Evolutionary conservation across 2,113 vertebrate genomes (phyloP).

Genomic region (Polypterus bichir): DNA sequence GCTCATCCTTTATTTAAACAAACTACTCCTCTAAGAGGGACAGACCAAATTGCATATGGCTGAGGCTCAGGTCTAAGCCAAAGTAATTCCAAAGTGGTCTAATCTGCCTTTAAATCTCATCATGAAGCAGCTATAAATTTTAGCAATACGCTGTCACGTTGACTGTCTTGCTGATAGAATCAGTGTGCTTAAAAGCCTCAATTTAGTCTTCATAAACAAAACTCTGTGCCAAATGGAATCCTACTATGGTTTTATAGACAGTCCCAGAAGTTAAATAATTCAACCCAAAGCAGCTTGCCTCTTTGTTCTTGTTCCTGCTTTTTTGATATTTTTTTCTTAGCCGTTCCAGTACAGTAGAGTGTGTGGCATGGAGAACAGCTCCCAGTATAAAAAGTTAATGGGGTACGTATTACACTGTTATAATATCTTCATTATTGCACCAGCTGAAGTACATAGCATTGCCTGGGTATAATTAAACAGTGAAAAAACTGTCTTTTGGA

Average conservation of each 20-base stretch:
- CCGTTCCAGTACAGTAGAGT: too few species aligned
- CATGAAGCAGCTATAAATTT: conserved; percentile 28
- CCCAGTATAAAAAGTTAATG: too few species aligned
- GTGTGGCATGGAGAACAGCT: too few species aligned
- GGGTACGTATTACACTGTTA: too few species aligned
- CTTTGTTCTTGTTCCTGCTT: too few species aligned
- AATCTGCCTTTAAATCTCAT: conserved; percentile 24
- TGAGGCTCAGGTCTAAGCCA: conserved; percentile 19
- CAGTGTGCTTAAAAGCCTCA: conserved; percentile 19
- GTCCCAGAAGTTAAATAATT: conserved; percentile 12
- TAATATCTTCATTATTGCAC: too few species aligned
- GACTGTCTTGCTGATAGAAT: conserved; percentile 22
- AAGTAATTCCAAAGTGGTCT: conserved; percentile 22
- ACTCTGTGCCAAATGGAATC: not conserved
- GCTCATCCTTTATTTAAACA: conserved; percentile 5
- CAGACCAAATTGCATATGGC: not conserved
- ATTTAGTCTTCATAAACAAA: conserved; percentile 23
- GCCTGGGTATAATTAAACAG: too few species aligned
- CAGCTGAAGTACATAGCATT: too few species aligned
- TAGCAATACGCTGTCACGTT: conserved; percentile 24
- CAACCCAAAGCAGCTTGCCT: not conserved
- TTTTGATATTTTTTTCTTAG: too few species aligned
- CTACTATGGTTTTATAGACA: conserved; percentile 8
- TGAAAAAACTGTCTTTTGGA: too few species aligned
- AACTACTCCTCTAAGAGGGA: conserved; percentile 2